Percentiles rank a stretch among this genome's conserved stretches.
Conservation (phyloP, 92 coral and sea anemone species). For the Galaxea fascicularis region DNA sequence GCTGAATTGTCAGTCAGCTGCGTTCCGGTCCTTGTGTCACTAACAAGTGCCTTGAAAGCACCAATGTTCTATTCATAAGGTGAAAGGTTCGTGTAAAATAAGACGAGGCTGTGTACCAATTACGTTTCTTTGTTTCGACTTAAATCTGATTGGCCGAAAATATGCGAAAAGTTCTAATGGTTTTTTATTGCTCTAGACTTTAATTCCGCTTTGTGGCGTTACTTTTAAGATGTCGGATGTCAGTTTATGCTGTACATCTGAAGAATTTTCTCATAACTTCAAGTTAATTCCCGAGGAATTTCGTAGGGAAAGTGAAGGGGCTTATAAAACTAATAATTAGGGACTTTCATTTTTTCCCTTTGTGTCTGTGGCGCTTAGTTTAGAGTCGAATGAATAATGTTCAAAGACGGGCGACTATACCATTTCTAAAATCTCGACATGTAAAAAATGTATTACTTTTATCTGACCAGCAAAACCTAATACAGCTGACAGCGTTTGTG, state of each 20-base stretch:
- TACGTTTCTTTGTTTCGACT: not conserved
- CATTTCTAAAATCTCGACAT: not conserved
- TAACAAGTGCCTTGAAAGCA: slow-evolving; percentile 2
- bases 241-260: not conserved
- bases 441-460: not conserved
- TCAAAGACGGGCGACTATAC: too few species aligned
- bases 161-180: not conserved
- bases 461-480: not conserved
- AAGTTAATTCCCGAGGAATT: too few species aligned
- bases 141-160: slow-evolving; percentile 32
- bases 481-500: not conserved
- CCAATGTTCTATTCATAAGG: not conserved
- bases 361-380: too few species aligned
- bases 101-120: slow-evolving; percentile 8
- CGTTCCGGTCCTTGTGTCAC: slow-evolving; percentile 6
- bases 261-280: not conserved
- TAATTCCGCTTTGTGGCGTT: not conserved
- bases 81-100: not conserved
- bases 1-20: not conserved
- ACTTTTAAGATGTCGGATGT: not conserved
- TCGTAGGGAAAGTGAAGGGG: too few species aligned
- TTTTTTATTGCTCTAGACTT: not conserved
- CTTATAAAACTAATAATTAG: too few species aligned
- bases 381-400: too few species aligned
- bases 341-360: too few species aligned